phyloP scores from a whole-genome alignment of 2,797 vertebrate species.

The Periparus ater region DNA sequence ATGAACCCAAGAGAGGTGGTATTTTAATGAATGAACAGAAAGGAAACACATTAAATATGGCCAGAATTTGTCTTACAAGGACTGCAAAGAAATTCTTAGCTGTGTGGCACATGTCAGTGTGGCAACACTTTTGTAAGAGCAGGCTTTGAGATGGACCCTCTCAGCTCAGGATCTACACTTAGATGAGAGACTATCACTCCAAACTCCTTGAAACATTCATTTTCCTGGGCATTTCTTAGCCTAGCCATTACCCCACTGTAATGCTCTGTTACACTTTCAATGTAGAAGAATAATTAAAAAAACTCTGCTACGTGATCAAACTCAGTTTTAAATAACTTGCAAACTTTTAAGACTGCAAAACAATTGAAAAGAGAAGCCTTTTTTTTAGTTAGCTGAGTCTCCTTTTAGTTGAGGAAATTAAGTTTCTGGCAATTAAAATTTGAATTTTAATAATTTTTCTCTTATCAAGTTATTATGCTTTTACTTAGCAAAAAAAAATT shows the following conservation, averaged over 20 bases:
- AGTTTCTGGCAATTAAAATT: background rate
- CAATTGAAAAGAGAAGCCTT: background rate
- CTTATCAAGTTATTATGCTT: background rate
- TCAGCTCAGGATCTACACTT: background rate
- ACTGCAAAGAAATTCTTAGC: background rate
- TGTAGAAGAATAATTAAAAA: background rate
- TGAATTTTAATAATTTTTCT: background rate
- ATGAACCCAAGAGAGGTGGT: background rate
- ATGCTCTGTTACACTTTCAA: fast-evolving
- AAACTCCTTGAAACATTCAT: background rate
- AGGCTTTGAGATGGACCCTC: background rate
- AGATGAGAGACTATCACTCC: background rate
- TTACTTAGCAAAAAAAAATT: background rate
- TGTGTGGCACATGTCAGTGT: fast-evolving
- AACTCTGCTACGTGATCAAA: background rate
- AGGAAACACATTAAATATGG: background rate
- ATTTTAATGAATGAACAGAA: background rate
- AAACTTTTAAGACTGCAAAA: background rate
- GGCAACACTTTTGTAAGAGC: background rate
- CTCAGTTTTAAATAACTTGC: background rate
- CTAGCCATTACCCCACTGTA: fast-evolving
- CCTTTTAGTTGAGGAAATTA: background rate
- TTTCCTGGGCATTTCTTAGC: background rate
- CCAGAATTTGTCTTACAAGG: background rate
- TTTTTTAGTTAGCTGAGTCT: background rate